These are phyloP conservation scores for Barypeithes pellucidus DNA, from an alignment of 2,888 invertebrate species.

Conservation along the genomic window DNA sequence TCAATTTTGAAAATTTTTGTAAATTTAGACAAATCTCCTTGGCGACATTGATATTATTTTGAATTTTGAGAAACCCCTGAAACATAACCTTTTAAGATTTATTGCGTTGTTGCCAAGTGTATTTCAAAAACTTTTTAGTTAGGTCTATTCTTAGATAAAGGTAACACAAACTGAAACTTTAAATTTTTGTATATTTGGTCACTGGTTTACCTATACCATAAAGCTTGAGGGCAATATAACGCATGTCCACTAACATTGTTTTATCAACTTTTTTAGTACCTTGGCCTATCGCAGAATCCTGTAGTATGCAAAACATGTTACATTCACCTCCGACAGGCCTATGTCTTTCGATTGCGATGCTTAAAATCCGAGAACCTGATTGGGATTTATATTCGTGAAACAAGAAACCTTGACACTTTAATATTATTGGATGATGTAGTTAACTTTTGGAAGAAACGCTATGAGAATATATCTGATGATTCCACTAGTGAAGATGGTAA, in stretches of 20 bases:
- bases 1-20: no score
- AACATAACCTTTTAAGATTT: not conserved
- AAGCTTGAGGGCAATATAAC: not conserved
- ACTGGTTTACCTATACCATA: not conserved
- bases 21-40: no score
- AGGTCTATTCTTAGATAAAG: not conserved
- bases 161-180: no score
- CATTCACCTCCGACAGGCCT: conserved; percentile 44
- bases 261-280: conserved; percentile 45
- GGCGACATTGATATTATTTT: no score
- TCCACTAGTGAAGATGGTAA: not conserved
- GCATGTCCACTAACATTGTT: not conserved
- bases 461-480: not conserved
- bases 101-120: not conserved
- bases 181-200: no score
- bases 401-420: not conserved
- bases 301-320: conserved; percentile 54
- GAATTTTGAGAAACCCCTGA: not conserved
- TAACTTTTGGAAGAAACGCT: conserved; percentile 33
- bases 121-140: not conserved
- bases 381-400: conserved; percentile 50
- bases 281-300: conserved; percentile 53
- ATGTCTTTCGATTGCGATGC: conserved; percentile 55
- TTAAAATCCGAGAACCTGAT: conserved; percentile 55
- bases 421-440: conserved; percentile 33